Base-by-base conservation (phyloP, 2,888 invertebrate genomes). In the Dynastes grantii region DNA sequence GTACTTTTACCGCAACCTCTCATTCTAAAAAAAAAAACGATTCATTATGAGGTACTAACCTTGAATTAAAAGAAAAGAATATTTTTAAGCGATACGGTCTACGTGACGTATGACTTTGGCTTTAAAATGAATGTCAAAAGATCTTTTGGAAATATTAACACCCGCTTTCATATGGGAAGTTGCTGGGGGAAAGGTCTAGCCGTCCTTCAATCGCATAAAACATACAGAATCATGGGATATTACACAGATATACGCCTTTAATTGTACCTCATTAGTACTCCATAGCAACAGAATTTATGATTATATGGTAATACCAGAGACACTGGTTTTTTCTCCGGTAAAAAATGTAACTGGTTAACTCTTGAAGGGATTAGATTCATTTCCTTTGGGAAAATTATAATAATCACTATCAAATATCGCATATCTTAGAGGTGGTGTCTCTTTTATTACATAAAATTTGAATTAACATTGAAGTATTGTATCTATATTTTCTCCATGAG, bases 1-100 rank as follows among this genome's bases (percentile, higher is more conserved):
- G 22, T 27, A 73, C 58, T 58, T 61, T 73, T 61, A 61, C 61
- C 58, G 22, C 29, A 61, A 58, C 70, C 53, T 70, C 70, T 53
- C 29, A 53, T 51, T 29, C 37, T n/a, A 64, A 8, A 64, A 37
- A n/a, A 65, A 65, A 40, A 32, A 16, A 40, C 8, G n/a, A 22
- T 11, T 55, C 5, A 55, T 55, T 55, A 68, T 68, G 16, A 32
- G 37, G 16, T 61, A 61, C 13, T 73, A 61, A 73, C 73, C 73
- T 73, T 73, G 73, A 73, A 73, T 73, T 58, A 49, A 16, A 32
- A 68, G 2, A 68, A 68, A 68, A 68, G 53, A 68, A 68, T 49
- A 68, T 11, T 49, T 49, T 49, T n/a, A 45, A 1, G 22, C 13
- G 27, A 11, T 37, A 22, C 8, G n/a, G 22, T 9, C 40, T 8